These are phyloP conservation scores for Bergia puertoricense DNA, from an alignment of 92 coral and sea anemone genomes.

Conservation along the genomic window DNA sequence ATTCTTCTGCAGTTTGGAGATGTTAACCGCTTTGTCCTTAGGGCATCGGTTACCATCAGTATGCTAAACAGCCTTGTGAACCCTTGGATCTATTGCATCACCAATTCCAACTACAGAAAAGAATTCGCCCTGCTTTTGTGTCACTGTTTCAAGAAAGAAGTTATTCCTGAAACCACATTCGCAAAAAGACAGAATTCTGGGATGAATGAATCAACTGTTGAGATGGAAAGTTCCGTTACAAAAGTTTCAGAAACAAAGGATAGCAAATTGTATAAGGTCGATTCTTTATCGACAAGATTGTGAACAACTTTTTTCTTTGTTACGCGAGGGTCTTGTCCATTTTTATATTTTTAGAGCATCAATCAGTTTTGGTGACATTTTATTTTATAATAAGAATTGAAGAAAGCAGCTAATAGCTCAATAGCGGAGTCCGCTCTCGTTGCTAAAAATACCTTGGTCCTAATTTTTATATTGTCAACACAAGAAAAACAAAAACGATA, in stretches of 20 bases:
- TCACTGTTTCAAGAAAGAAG: neutral
- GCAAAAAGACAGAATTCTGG: neutral
- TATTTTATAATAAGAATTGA: too few species aligned
- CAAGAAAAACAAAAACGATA: too few species aligned
- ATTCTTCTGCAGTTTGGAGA: constrained; percentile 8
- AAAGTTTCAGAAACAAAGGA: neutral
- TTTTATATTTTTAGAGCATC: too few species aligned
- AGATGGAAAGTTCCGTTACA: neutral
- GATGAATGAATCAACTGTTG: neutral
- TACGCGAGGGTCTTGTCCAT: too few species aligned
- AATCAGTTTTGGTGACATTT: too few species aligned
- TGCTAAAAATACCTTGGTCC: too few species aligned
- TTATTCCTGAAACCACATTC: neutral
- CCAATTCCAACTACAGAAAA: neutral
- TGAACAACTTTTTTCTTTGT: too few species aligned
- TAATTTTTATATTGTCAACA: too few species aligned
- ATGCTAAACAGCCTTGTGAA: constrained; percentile 7
- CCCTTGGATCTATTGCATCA: constrained; percentile 14
- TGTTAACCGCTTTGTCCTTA: neutral
- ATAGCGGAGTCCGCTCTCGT: too few species aligned
- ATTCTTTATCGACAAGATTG: too few species aligned
- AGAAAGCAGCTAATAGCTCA: too few species aligned
- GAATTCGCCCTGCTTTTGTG: neutral
- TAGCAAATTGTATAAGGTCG: too few species aligned
- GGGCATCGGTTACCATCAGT: neutral